Base-by-base conservation (phyloP, 2,113 vertebrate species). In the Opisthocomus hoazin region DNA sequence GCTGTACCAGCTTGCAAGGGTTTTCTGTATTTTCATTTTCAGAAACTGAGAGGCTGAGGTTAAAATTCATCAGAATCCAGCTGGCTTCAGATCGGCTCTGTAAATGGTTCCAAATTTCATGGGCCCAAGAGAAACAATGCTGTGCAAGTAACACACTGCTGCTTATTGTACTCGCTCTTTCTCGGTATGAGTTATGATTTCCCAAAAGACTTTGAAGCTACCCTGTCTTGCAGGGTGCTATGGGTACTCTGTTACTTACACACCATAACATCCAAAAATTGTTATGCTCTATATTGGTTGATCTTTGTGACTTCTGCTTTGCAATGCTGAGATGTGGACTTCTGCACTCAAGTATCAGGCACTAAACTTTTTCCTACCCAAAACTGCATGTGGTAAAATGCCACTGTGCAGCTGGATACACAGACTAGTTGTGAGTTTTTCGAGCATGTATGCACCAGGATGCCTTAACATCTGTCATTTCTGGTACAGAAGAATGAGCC, bases 121-220 rank as follows among this genome's bases (percentile, higher is more conserved):
- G 53, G 34, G 70, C 94, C 95, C 96, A 97, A 95, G 61, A 95
- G 95, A 94, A 96, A 97, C 94, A 94, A 97, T 94, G 70, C 45
- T 2, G 24, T 80, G 78, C 74, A 87, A 87, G 70, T 51, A 94
- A 93, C 75, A 79, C 90, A 95, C 65, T 69, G 61, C 53, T 89
- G 4, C 51, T 84, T 78, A 71, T 58, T 93, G 84, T 75, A 41
- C 64, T 77, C 58, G 66, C 26, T n/a, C 19, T 53, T 61, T 53
- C 79, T 75, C 11, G 5, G 32, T 45, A 71, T 54, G 39, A 74
- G 21, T 71, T 75, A 32, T 12, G 63, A 78, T 64, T 74, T 81
- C 10, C 34, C 12, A 43, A 6, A 71, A 75, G 17, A 20, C 30
- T 54, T 63, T 19, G 53, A 46, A 85, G 29, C 5, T 39, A 43